These are phyloP conservation scores for Neomonachus schauinslandi DNA, from an alignment of 2,113 vertebrate genomes.

Conservation along the genomic window DNA sequence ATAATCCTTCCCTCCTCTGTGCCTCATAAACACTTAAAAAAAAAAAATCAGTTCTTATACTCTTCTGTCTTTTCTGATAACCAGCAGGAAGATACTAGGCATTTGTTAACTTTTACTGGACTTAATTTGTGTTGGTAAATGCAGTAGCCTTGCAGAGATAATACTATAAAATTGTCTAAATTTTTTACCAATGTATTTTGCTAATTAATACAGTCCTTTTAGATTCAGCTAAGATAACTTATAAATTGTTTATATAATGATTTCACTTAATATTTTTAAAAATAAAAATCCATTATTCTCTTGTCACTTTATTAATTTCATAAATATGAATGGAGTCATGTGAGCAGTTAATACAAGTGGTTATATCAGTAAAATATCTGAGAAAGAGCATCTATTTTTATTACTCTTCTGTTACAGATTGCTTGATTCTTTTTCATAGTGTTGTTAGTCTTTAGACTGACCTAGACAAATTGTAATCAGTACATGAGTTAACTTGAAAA, in stretches of 20 bases:
- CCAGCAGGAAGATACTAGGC: neutral
- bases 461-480: neutral
- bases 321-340: neutral
- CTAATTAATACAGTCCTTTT: neutral
- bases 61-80: neutral
- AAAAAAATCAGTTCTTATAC: neutral
- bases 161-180: neutral
- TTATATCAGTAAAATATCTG: neutral
- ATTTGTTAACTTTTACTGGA: neutral
- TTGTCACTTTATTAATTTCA: conserved; percentile 30
- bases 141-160: neutral
- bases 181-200: neutral
- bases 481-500: neutral
- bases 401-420: neutral
- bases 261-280: neutral
- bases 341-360: neutral
- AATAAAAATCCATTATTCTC: neutral
- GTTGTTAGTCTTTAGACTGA: conserved; percentile 14
- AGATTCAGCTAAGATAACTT: neutral
- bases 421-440: neutral
- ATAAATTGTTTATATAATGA: neutral
- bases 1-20: neutral
- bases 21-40: neutral
- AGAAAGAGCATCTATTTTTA: conserved; percentile 1
- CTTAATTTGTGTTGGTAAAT: neutral